Percentiles rank a stretch among this genome's conserved stretches.
These are phyloP conservation scores for Scylla paramamosain DNA, from an alignment of 1,140 invertebrate species.

Conservation along the genomic window DNA sequence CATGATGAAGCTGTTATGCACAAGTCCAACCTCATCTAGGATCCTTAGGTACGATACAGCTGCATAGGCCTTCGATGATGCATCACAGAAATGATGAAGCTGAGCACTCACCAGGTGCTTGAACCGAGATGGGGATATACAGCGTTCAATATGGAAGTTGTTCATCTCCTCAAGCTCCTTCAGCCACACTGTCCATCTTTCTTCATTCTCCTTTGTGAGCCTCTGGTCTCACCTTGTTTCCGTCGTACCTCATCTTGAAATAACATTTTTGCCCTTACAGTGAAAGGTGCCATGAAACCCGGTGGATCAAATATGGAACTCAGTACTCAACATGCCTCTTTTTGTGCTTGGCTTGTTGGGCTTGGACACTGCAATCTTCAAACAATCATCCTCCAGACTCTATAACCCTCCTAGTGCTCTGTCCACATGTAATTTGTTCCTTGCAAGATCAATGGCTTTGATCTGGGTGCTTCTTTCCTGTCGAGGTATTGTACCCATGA, in stretches of 20 bases:
- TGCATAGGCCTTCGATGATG: background rate
- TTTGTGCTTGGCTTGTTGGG: constrained; percentile 10
- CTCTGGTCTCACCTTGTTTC: background rate
- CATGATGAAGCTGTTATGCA: background rate
- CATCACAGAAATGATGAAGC: constrained; percentile 42
- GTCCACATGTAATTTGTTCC: background rate
- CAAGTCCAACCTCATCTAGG: background rate
- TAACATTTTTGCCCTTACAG: constrained; percentile 16
- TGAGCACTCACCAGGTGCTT: background rate
- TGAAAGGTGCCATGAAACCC: too few relatives aligned
- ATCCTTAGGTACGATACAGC: background rate
- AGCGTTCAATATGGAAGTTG: background rate
- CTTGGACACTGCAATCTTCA: background rate
- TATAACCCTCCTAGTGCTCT: background rate
- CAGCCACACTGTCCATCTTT: background rate
- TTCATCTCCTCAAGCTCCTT: background rate
- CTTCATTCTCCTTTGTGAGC: background rate
- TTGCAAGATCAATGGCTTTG: background rate
- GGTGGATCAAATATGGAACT: too few relatives aligned
- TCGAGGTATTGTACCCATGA: too few relatives aligned
- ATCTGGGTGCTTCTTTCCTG: too few relatives aligned
- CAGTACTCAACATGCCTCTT: constrained; percentile 33
- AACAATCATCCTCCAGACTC: background rate
- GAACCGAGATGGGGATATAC: background rate
- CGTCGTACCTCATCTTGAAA: constrained; percentile 24